Evolutionary conservation across 1,140 invertebrate species (phyloP), one percentile per base, ranked within the genome.

Genomic region (Lepidostoma basale): DNA sequence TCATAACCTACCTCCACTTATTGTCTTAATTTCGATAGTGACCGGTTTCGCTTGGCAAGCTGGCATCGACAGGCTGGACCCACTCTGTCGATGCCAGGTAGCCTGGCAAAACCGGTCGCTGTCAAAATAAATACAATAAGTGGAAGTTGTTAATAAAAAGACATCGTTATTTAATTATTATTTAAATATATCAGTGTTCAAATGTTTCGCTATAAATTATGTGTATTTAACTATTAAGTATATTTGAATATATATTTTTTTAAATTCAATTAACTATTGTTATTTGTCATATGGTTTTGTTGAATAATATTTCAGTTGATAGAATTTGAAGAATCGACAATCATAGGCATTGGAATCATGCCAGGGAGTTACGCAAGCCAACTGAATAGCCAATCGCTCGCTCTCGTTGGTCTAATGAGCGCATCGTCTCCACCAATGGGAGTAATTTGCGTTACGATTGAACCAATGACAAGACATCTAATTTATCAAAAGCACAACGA

Each of bases 381-480:
- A 36, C 10, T 36, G 33, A 36, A n/a, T 36, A n/a, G 1, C 14
- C 14, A 12, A 12, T n/a, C 14, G 33, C 33, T 12, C 2, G 14
- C 14, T 36, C 9, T n/a, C 9, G 14, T 36, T 36, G 33, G 33
- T 12, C 33, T n/a, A 6, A 36, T 36, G 33, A 6, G 33, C 33
- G 33, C 33, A 12, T 3, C 33, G 28, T 9, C 30, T 42, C 58
- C 18, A 10, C 58, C 58, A 60, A 60, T 60, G 25, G 28, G 33
- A 60, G 14, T 9, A 28, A 40, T 18, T 18, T 25, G 28, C n/a
- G 36, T 16, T 40, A 40, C 30, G 16, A 20, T 16, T 9, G 33
- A 40, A 23, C 58, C 58, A 60, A 60, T 60, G 58, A 40, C 58
- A 28, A 33, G 14, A 5, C 20, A 28, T 25, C 54, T 36, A 28